Base-by-base conservation (phyloP, 2,888 invertebrate species). In the Sipha maydis region DNA sequence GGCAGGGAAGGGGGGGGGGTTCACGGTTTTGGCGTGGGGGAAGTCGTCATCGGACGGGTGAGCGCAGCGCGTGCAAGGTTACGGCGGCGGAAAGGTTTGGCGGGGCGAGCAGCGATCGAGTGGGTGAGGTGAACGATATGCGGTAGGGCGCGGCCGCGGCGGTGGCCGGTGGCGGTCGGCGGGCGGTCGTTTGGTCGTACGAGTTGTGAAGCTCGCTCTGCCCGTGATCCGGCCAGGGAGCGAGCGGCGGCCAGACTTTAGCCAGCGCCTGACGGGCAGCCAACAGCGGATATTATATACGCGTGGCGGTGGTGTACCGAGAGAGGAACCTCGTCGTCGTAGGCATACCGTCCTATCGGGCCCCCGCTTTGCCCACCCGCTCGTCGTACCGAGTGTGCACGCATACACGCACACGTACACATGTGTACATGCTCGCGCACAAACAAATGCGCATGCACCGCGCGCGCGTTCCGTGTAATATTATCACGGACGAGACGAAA, bases 191-290 rank as follows among this genome's bases (percentile, higher is more conserved):
- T 28, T 11, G 82, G 69, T 28, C 54, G 69, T 31, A 69, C 69
- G 31, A 69, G 48, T 28, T 25, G 69, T 31, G 34, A 41, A 21
- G 19, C 41, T 19, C 75, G 76, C 14, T 17, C 54, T 71, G 28
- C 71, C 17, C 71, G 71, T 3, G 28, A 14, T 17, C 11, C 31
- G 31, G 19, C 21, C n/a, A 71, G 71, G 28, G 17, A 71, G 17
- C 48, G 34, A 28, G 34, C 73, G 83, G 54, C 73, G 83, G 83
- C 73, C 71, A 17, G 71, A 71, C 28, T 31, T 71, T 14, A 8
- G 69, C 28, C 41, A 69, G 69, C 69, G 25, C 69, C 48, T 11
- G 48, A 48, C 48, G 61, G 61, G 61, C 61, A 21, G 61, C 61
- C 61, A 25, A 25, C 61, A 25, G 25, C 61, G 61, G 61, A 61